Conservation (phyloP, 1,140 invertebrate species). For the Drosophila orena region DNA sequence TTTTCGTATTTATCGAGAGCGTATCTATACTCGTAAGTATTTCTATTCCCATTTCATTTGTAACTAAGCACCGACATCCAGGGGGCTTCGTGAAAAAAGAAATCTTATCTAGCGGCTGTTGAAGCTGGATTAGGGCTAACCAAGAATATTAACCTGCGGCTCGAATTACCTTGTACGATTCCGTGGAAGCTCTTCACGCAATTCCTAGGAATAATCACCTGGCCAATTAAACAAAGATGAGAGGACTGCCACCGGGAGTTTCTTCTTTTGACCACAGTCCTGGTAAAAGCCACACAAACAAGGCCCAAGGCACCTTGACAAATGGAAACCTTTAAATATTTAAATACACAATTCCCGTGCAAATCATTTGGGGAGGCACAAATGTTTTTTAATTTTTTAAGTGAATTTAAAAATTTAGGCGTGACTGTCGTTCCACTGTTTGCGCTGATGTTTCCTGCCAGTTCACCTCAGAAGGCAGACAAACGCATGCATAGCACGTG, state of each 20-base stretch:
- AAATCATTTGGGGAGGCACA: background rate
- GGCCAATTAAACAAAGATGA: conserved; percentile 3
- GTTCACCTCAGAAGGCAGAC: conserved; percentile 23
- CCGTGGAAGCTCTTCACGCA: conserved; percentile 2
- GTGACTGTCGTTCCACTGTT: conserved; percentile 11
- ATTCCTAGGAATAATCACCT: conserved; percentile 26
- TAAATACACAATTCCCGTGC: conserved; percentile 24
- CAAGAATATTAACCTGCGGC: conserved; percentile 15
- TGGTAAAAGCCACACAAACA: conserved; percentile 18
- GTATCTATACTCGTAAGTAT: no score
- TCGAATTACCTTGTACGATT: conserved; percentile 31
- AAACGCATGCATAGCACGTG: conserved; percentile 14
- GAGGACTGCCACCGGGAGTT: conserved; percentile 3
- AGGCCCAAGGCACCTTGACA: conserved; percentile 39
- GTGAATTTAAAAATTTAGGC: conserved; percentile 81
- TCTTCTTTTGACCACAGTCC: conserved; percentile 6
- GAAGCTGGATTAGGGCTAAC: background rate
- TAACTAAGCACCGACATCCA: background rate
- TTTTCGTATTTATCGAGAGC: background rate
- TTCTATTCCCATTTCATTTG: background rate
- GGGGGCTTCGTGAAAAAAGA: background rate
- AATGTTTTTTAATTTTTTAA: conserved; percentile 72
- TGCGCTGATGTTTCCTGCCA: conserved; percentile 2
- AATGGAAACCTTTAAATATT: conserved; percentile 72
- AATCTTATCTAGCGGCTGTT: background rate